These are phyloP conservation scores for Probosciger aterrimus DNA, from an alignment of 2,113 vertebrate species.

Conservation along the genomic window DNA sequence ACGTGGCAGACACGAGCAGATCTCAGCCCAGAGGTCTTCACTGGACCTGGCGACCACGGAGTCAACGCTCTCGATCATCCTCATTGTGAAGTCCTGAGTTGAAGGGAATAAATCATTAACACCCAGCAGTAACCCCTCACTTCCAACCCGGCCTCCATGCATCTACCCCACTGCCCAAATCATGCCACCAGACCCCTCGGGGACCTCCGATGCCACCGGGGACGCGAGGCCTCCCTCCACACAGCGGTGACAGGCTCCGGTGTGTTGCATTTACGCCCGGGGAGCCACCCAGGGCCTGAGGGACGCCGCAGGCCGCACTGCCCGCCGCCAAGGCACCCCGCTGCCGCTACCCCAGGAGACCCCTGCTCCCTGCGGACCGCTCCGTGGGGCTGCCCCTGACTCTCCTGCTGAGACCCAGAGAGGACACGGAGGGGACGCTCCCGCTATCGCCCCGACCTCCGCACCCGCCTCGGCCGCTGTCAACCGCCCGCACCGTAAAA, in stretches of 20 bases:
- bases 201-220: neutral
- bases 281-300: neutral
- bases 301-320: neutral
- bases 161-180: accelerated
- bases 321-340: no score
- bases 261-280: accelerated
- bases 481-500: neutral
- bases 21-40: slow-evolving; percentile 89
- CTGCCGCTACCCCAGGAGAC: neutral
- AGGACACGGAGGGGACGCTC: neutral
- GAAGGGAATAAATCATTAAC: neutral
- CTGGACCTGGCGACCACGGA: slow-evolving; percentile 71
- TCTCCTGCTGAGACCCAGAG: neutral
- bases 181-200: accelerated
- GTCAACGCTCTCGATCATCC: slow-evolving; percentile 85
- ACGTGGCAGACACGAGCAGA: slow-evolving; percentile 83
- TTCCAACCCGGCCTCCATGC: neutral
- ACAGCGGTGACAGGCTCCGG: accelerated
- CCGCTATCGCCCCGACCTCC: accelerated
- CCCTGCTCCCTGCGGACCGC: neutral
- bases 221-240: neutral
- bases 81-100: slow-evolving; percentile 55
- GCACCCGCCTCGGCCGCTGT: neutral
- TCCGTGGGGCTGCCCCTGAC: neutral
- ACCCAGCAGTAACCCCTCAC: neutral